Base-by-base conservation (phyloP, 2,797 vertebrate genomes). In the Scleropages formosus region DNA sequence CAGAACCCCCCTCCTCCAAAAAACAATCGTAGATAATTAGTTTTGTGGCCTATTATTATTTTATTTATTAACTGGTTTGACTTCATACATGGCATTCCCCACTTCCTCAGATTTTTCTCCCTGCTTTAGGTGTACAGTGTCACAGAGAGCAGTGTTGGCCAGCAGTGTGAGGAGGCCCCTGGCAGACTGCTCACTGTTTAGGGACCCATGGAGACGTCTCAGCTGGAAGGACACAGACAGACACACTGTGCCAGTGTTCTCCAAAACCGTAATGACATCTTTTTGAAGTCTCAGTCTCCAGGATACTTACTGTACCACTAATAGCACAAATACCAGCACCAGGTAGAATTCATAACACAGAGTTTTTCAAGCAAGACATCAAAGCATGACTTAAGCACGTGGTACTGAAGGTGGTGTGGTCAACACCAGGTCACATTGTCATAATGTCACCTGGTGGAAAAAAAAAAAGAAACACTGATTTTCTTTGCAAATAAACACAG, bases 41-140 rank as follows among this genome's bases (percentile, higher is more conserved):
- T n/a, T n/a, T n/a, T n/a, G n/a, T n/a, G n/a, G n/a, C n/a, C n/a
- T n/a, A n/a, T n/a, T n/a, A n/a, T n/a, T n/a, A n/a, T n/a, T n/a
- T n/a, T n/a, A n/a, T n/a, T n/a, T n/a, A n/a, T n/a, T n/a, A n/a
- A n/a, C n/a, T 80, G 74, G 82, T 85, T 88, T 84, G 82, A 84
- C 88, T 62, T 83, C 78, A 63, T 77, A 75, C 67, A 84, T 86
- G 83, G 85, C 85, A 82, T 86, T 83, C 77, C 72, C 71, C 68
- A 77, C 72, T 77, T 26, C 61, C 84, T 78, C 79, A 80, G 80
- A 53, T n/a, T 8, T 53, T 24, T 59, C 83, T 80, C 75, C 84
- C 80, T 73, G 31, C 80, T 86, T 90, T 84, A 77, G 83, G 83
- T 87, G 85, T 84, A 82, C 77, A 87, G 85, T 78, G 79, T 87